phyloP scores from a whole-genome alignment of 2,113 vertebrate species.

The Oryzias javanicus region DNA sequence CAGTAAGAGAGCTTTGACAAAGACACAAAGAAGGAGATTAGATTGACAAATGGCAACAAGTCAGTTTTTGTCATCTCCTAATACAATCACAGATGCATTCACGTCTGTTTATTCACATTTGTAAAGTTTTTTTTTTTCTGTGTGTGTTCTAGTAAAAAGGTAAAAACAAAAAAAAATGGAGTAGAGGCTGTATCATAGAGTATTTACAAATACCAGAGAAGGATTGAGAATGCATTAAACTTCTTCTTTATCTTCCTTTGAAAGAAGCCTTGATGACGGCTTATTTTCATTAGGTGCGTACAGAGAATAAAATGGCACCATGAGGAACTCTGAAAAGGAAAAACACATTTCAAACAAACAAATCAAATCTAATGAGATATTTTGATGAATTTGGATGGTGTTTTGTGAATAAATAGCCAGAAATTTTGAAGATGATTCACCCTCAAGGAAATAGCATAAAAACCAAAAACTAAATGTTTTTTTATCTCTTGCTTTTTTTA shows the following conservation, averaged over 20 bases:
- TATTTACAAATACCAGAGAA: not conserved
- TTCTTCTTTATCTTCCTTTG: too few species aligned
- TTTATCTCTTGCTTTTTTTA: too few species aligned
- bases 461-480: too few species aligned
- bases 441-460: too few species aligned
- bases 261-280: too few species aligned
- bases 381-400: not conserved
- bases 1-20: conserved; percentile 22
- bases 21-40: conserved; percentile 8
- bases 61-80: conserved; percentile 21
- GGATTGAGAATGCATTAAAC: not conserved
- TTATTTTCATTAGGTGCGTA: too few species aligned
- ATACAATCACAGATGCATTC: conserved; percentile 19
- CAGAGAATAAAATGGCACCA: not conserved
- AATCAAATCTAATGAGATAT: conserved; percentile 6
- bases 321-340: conserved; percentile 12
- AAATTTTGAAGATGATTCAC: too few species aligned
- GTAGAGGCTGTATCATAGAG: not conserved
- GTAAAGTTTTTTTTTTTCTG: not conserved
- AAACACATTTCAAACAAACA: conserved; percentile 1
- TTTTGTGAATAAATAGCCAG: not conserved
- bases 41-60: conserved; percentile 41
- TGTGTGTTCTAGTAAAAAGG: not conserved
- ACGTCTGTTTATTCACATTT: not conserved
- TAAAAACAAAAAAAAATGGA: not conserved